Percentiles rank a stretch among this genome's conserved stretches.
Conservation (phyloP, 2,113 vertebrate genomes). For the Melanotaenia duboulayi region DNA sequence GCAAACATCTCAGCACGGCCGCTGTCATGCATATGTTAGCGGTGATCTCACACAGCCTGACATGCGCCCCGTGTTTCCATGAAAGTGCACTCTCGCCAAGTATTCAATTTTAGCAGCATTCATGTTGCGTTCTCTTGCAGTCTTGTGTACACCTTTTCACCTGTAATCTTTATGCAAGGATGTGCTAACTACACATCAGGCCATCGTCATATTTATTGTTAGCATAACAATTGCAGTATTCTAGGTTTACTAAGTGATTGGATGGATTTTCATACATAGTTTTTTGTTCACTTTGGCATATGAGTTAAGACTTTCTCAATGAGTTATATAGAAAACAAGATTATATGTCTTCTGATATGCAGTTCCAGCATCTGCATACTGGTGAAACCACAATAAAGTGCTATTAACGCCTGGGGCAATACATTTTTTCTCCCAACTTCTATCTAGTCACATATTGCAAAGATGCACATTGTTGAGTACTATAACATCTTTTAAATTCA, state of each 20-base stretch:
- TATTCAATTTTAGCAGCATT: constrained; percentile 78
- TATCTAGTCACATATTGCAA: background rate
- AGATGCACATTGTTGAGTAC: background rate
- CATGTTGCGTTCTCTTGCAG: constrained; percentile 71
- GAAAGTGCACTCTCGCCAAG: constrained; percentile 64
- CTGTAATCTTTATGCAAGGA: constrained; percentile 43
- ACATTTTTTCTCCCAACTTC: background rate
- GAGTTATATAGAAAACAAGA: background rate
- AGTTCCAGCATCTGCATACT: background rate
- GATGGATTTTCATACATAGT: background rate
- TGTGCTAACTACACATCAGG: constrained; percentile 26
- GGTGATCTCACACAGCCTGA: constrained; percentile 67
- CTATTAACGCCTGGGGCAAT: too few relatives aligned
- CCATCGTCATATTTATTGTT: constrained; percentile 46
- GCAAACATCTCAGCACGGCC: constrained; percentile 75
- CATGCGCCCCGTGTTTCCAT: constrained; percentile 65
- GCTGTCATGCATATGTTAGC: constrained; percentile 81
- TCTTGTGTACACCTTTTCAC: constrained; percentile 43
- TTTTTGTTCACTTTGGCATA: background rate
- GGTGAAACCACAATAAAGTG: background rate
- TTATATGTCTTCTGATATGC: background rate
- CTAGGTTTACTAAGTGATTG: background rate
- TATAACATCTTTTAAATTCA: background rate
- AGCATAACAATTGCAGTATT: background rate
- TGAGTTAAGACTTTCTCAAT: background rate